Evolutionary conservation across 2,113 vertebrate genomes (phyloP), one percentile per base, ranked within the genome.

Genomic region (Lathamus discolor): DNA sequence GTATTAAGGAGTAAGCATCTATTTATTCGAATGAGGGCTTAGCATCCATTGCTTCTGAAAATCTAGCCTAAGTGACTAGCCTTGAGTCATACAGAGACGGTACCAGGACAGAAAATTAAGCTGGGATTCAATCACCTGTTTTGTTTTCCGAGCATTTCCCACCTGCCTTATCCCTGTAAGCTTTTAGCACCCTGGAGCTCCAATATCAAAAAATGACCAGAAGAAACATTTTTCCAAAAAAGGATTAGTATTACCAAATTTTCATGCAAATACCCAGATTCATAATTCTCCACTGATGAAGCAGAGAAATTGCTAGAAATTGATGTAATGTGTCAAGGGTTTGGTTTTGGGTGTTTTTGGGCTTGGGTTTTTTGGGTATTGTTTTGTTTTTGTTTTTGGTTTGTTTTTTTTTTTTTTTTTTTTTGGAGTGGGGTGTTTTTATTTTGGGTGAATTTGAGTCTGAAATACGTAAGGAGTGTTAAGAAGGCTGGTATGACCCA

Each of bases 401-500:
- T 44, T 17, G 3, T 44, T 44, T 44, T 43, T 13, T 23, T 4
- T 51, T 43, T 13, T 23, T 4, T 51, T 5, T 25, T 69, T 29
- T n/a, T 62, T 51, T 51, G 2, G n/a, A 66, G 11, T 0, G 2
- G 23, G 0, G 0, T 44, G 13, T 3, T 66, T 68, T 28, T 55
- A 28, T 70, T 66, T 88, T 6, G 14, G 11, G 31, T 55, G 37
- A 91, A 22, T 43, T 49, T 6, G 2, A 52, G 27, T 44, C 66
- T 77, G 49, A 78, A 88, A 46, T 14, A 54, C 79, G 10, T 33
- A 43, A 82, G 57, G n/a, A 66, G 33, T 14, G 31, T 68, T 73
- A 46, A 67, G 78, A 49, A 44, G 54, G 59, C 49, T 69, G 52
- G 18, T 57, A 8, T 59, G 81, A 54, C 57, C 86, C 77, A 17